phyloP scores from a whole-genome alignment of 2,797 vertebrate genomes.

The Eurystomus glaucurus region DNA sequence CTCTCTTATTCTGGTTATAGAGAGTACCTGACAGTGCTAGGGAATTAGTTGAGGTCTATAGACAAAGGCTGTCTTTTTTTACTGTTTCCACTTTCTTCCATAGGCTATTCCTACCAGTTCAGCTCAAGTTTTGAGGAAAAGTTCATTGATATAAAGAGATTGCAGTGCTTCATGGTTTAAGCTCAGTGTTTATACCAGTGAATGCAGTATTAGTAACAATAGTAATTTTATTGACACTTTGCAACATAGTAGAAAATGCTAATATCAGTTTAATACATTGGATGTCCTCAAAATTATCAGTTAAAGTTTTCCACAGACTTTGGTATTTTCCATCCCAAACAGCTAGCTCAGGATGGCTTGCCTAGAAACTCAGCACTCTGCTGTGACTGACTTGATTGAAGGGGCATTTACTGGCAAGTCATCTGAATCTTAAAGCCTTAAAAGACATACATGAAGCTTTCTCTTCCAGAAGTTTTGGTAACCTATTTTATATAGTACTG shows the following conservation, averaged over 20 bases:
- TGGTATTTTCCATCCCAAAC: not conserved
- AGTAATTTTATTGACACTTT: not conserved
- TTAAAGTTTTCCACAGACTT: not conserved
- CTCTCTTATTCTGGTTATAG: not conserved
- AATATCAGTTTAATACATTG: not conserved
- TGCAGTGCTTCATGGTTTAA: accelerated
- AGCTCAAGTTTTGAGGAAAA: not conserved
- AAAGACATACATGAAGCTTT: not conserved
- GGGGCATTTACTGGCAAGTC: not conserved
- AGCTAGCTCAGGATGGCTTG: not conserved
- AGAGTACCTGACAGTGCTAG: not conserved
- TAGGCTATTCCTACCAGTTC: not conserved
- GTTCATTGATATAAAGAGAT: not conserved
- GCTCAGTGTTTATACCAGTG: not conserved
- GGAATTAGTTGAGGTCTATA: not conserved
- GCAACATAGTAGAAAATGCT: not conserved
- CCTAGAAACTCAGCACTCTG: not conserved
- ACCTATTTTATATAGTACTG: not conserved
- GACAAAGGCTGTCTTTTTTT: not conserved
- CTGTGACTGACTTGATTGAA: not conserved
- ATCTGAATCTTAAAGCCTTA: not conserved
- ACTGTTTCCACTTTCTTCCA: not conserved
- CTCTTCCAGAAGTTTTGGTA: not conserved
- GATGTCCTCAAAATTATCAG: not conserved
- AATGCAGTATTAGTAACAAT: not conserved